Evolutionary conservation across 2,888 invertebrate genomes (phyloP).

Genomic region (Pachydiplax longipennis): DNA sequence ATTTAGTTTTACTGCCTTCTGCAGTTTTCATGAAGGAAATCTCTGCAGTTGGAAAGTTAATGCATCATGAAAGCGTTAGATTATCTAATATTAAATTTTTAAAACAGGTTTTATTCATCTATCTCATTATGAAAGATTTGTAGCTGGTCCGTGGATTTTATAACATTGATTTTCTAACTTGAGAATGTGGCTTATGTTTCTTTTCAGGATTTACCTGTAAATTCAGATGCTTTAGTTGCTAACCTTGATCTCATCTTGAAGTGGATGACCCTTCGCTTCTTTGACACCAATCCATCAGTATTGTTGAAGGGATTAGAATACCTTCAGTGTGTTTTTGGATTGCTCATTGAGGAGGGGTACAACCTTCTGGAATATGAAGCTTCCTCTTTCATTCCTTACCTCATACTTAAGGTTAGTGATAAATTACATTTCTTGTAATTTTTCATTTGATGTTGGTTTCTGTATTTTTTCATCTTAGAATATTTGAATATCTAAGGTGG

Average conservation of each 20-base stretch:
- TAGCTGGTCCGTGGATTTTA: too few species aligned
- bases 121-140: too few species aligned
- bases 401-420: conserved; percentile 81
- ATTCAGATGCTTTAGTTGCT: conserved; percentile 79
- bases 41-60: too few species aligned
- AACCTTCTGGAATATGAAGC: conserved; percentile 91
- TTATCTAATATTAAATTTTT: too few species aligned
- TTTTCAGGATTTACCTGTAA: conserved; percentile 74
- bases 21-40: too few species aligned
- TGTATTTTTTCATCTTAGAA: too few species aligned
- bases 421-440: conserved; percentile 8
- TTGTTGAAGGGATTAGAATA: conserved; percentile 95
- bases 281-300: conserved; percentile 98
- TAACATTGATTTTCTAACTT: too few species aligned
- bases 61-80: too few species aligned
- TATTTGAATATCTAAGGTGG: too few species aligned
- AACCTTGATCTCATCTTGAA: conserved; percentile 95
- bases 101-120: too few species aligned
- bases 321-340: conserved; percentile 80
- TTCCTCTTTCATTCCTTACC: conserved; percentile 91
- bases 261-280: conserved; percentile 96
- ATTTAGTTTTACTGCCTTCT: background rate
- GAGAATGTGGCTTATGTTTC: background rate
- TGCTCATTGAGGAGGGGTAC: conserved; percentile 81
- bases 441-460: background rate